phyloP scores from a whole-genome alignment of 2,113 vertebrate species.

The Rhinopomastus cyanomelas region DNA sequence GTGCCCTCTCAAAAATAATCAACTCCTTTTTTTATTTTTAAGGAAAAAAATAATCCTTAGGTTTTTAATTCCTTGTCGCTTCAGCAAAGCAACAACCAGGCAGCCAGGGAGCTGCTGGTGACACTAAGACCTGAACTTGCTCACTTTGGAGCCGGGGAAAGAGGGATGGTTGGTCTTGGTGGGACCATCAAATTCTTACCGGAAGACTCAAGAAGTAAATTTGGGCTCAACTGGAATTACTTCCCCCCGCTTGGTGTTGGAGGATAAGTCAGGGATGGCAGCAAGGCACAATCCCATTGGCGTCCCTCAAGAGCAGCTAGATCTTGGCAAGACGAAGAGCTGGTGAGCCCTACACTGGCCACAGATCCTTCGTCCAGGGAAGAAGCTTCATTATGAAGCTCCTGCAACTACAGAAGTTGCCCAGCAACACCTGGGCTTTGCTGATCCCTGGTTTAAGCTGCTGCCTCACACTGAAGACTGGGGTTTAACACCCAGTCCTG shows the following conservation, averaged over 20 bases:
- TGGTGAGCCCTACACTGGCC: neutral
- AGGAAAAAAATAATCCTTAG: accelerated
- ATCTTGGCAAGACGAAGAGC: neutral
- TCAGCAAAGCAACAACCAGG: neutral
- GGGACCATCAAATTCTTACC: neutral
- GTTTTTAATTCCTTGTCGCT: neutral
- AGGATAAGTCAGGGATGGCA: neutral
- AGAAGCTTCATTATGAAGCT: too few relatives aligned
- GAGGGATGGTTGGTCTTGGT: neutral
- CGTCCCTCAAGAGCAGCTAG: neutral
- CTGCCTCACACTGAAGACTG: neutral
- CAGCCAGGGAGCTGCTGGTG: accelerated
- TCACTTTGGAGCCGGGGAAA: neutral
- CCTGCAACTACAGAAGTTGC: accelerated
- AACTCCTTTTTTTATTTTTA: neutral
- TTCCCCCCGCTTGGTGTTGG: accelerated
- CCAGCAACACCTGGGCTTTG: neutral
- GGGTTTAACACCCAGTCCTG: neutral
- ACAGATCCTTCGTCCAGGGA: neutral
- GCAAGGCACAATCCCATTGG: neutral
- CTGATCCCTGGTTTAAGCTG: neutral
- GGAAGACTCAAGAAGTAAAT: neutral
- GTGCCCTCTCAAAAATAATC: neutral
- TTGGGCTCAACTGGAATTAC: neutral
- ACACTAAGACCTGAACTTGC: neutral